Base-by-base conservation (phyloP, 2,113 vertebrate species). In the Tragulus kanchil region DNA sequence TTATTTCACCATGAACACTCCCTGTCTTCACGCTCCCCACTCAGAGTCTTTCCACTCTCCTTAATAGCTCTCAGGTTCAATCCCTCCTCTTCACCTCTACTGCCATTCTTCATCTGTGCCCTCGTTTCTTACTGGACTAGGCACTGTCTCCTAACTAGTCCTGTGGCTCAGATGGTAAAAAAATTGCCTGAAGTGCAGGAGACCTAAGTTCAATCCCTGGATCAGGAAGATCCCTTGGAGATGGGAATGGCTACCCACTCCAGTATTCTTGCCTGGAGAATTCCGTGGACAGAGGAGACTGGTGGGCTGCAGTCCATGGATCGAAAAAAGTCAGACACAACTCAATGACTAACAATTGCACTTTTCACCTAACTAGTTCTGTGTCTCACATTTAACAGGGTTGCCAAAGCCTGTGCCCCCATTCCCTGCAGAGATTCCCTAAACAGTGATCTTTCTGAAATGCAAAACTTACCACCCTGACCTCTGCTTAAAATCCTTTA, bases 391-490 rank as follows among this genome's bases (percentile, higher is more conserved):
- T 50, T 23, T 65, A n/a, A 36, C 59, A 45, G 52, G 42, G 52
- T 25, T 8, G 28, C 85, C 31, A 36, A 25, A 56, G 1, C 42
- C 52, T 21, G 21, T 54, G 54, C 36, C 83, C 83, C 82, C 48
- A 71, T 85, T 91, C 56, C 52, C 48, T 58, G 28, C 28, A 91
- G 21, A 10, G 59, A 50, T 54, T 85, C 28, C 56, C 73, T 36
- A 36, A 14, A 36, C n/a, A 89, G 17, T 8, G n/a, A n/a, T 69
- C 69, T 82, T 89, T 77, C 79, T 58, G 4, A 92, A 95, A 73
- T 12, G 16, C 52, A 89, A 79, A 81, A 5, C 5, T n/a, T 81
- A 8, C 58, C 45, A 25, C 25, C 23, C 88, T 83, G 15, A 50
- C 31, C 31, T 69, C 25, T 54, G 15, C 83, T 88, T 78, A 54